These are phyloP conservation scores for Piprites chloris DNA, from an alignment of 2,113 vertebrate genomes.

Conservation along the genomic window DNA sequence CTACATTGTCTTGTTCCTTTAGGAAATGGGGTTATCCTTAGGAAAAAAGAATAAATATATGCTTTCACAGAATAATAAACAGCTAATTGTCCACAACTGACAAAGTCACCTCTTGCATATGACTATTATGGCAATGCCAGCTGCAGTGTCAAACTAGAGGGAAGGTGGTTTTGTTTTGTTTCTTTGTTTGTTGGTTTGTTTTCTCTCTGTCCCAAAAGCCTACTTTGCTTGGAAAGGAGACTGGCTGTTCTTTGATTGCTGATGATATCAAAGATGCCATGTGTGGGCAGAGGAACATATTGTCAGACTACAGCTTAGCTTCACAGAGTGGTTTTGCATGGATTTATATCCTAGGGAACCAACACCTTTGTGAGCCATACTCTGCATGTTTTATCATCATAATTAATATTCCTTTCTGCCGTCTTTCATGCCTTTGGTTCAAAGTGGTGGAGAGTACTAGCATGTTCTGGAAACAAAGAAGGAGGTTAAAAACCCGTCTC, in stretches of 20 bases:
- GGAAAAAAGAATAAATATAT: background rate
- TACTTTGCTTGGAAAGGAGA: background rate
- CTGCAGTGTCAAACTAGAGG: background rate
- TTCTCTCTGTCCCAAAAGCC: background rate
- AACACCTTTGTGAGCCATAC: background rate
- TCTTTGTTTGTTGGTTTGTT: background rate
- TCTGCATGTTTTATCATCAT: background rate
- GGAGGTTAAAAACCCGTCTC: background rate
- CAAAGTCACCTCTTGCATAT: background rate
- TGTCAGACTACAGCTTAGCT: background rate
- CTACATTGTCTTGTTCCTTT: background rate
- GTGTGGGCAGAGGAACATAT: background rate
- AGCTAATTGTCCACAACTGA: background rate
- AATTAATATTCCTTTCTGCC: background rate
- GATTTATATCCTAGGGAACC: background rate
- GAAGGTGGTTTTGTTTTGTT: background rate
- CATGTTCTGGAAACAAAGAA: background rate
- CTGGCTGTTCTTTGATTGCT: background rate
- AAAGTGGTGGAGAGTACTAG: background rate
- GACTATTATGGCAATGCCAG: background rate
- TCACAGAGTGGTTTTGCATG: background rate
- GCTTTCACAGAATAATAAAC: background rate
- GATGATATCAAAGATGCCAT: background rate
- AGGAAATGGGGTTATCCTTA: background rate
- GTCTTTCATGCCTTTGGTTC: background rate